These are phyloP conservation scores for Euclidia mi DNA, from an alignment of 2,888 invertebrate genomes.

Conservation along the genomic window DNA sequence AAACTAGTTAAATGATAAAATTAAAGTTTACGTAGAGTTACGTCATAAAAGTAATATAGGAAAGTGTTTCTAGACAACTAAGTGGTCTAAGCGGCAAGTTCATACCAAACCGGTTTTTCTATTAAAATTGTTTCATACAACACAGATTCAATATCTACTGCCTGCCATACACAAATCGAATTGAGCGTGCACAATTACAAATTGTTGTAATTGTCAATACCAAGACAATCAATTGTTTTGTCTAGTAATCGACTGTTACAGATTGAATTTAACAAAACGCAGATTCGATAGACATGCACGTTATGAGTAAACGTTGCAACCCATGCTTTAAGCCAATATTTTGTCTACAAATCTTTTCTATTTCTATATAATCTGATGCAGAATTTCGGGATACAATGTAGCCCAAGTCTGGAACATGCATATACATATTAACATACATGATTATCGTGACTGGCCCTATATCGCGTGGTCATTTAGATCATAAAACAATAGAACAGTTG, in stretches of 20 bases:
- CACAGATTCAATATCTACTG: slow-evolving; percentile 42
- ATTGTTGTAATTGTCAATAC: slow-evolving; percentile 56
- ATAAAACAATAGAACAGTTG: slow-evolving; percentile 90
- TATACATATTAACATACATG: slow-evolving; percentile 80
- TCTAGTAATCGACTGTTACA: slow-evolving; percentile 44
- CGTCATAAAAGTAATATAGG: slow-evolving; percentile 12
- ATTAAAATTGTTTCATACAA: slow-evolving; percentile 52
- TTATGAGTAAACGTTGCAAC: slow-evolving; percentile 1
- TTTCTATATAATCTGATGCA: slow-evolving; percentile 12
- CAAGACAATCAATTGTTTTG: slow-evolving; percentile 52
- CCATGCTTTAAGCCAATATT: slow-evolving; percentile 1
- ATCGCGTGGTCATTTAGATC: slow-evolving; percentile 89
- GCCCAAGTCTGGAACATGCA: slow-evolving; percentile 65
- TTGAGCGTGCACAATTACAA: slow-evolving; percentile 50
- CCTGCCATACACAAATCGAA: slow-evolving; percentile 52
- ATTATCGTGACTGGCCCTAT: slow-evolving; percentile 85
- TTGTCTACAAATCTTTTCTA: neutral
- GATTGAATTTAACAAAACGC: slow-evolving; percentile 36
- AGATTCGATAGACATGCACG: slow-evolving; percentile 15
- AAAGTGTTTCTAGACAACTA: slow-evolving; percentile 9
- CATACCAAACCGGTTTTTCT: slow-evolving; percentile 44
- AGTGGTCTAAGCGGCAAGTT: slow-evolving; percentile 33
- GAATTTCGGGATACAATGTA: slow-evolving; percentile 49
- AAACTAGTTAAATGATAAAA: too few species aligned
- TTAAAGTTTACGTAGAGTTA: slow-evolving; percentile 10